Conservation (phyloP, 1,140 invertebrate genomes). For the Cotesia vestalis region DNA sequence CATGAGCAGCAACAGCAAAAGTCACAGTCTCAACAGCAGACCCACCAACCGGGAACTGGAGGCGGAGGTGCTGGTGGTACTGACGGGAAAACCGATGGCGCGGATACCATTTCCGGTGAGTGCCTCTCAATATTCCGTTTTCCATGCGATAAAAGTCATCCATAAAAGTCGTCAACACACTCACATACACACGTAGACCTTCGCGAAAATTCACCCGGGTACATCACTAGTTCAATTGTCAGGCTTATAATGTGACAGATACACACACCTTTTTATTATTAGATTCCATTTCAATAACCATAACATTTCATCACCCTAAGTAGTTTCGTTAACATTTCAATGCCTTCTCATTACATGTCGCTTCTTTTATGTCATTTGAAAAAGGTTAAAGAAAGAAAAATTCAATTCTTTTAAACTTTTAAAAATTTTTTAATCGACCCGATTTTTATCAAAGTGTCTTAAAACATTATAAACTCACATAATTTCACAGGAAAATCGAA, state of each 20-base stretch:
- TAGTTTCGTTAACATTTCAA: no score
- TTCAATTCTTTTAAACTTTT: no score
- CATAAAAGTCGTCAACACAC: constrained; percentile 27
- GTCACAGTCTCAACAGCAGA: constrained; percentile 16
- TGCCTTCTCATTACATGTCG: no score
- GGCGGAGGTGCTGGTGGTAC: constrained; percentile 28
- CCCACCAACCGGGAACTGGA: not conserved
- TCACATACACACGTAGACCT: not conserved
- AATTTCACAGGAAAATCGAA: no score
- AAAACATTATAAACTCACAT: no score
- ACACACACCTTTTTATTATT: constrained; percentile 1
- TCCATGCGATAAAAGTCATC: constrained; percentile 23
- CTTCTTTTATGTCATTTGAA: no score
- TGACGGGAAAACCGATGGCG: constrained; percentile 56
- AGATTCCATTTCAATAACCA: not conserved
- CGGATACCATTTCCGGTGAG: constrained; percentile 57
- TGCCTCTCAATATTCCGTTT: constrained; percentile 44
- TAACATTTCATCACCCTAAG: not conserved
- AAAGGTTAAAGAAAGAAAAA: no score
- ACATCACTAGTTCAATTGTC: constrained; percentile 20
- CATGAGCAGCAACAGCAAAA: constrained; percentile 23
- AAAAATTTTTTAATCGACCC: no score
- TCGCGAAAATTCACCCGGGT: constrained; percentile 1
- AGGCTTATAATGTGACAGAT: constrained; percentile 10
- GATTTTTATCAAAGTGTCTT: no score